These are phyloP conservation scores for Cyclina sinensis DNA, from an alignment of 1,140 invertebrate genomes.

Conservation along the genomic window DNA sequence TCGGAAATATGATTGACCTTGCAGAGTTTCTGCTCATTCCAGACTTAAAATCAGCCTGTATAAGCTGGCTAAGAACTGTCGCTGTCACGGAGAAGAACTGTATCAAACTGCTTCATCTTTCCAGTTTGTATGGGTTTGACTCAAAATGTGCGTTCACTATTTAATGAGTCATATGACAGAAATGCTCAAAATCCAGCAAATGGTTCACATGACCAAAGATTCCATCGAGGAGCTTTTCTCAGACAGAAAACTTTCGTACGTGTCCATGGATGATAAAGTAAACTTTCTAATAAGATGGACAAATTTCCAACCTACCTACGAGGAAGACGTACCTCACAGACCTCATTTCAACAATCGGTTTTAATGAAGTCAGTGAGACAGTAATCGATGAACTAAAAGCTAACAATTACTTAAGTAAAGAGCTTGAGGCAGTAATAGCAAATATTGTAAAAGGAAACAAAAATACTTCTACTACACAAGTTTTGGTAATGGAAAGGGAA, in stretches of 20 bases:
- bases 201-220: conserved; percentile 16
- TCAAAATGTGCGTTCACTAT: neutral
- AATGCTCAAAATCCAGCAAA: neutral
- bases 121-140: neutral
- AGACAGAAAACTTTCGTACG: neutral
- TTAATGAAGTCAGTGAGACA: neutral
- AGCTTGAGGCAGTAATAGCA: neutral
- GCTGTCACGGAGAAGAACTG: neutral
- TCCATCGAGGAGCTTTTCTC: neutral
- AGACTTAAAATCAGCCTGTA: conserved; percentile 7
- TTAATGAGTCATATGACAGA: neutral
- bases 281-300: neutral
- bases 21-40: conserved; percentile 27
- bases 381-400: neutral
- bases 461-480: neutral
- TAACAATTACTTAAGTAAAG: neutral
- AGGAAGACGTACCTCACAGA: neutral
- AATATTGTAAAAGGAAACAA: neutral
- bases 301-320: neutral
- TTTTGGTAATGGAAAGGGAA: neutral
- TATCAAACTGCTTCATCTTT: neutral
- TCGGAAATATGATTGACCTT: neutral
- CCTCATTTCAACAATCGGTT: neutral
- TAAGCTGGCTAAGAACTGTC: neutral
- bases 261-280: neutral